Percentiles rank a stretch among this genome's conserved stretches.
Evolutionary conservation across 2,797 vertebrate species (phyloP).

Genomic region (Tragopan temminckii): DNA sequence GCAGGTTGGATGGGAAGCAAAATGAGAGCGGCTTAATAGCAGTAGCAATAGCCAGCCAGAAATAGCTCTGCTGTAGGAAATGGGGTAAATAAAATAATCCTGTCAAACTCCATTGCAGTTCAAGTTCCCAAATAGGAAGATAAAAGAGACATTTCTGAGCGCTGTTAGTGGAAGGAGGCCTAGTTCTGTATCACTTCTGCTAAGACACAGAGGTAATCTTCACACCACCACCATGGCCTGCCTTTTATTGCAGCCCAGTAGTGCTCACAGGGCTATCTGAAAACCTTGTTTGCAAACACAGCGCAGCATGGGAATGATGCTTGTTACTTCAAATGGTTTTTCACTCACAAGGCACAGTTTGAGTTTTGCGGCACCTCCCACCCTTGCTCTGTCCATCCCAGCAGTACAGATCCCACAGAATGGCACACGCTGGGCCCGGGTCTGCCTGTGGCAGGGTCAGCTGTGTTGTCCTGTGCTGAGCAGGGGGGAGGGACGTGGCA

Average conservation of each 20-base stretch:
- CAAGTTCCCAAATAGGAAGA: slow-evolving; percentile 26
- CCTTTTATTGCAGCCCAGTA: not conserved
- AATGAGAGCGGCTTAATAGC: slow-evolving; percentile 37
- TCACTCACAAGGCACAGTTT: not conserved
- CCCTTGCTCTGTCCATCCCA: not conserved
- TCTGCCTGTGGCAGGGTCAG: not conserved
- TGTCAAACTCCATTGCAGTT: slow-evolving; percentile 9
- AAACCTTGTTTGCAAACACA: slow-evolving; percentile 34
- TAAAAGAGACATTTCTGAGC: slow-evolving; percentile 43
- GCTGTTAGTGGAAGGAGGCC: not conserved
- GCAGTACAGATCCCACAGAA: not conserved
- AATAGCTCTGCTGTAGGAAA: slow-evolving; percentile 40
- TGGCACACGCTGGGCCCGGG: too few species aligned
- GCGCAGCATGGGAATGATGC: not conserved
- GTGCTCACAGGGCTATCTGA: not conserved
- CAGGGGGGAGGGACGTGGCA: not conserved
- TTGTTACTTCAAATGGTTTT: not conserved
- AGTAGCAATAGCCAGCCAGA: slow-evolving; percentile 5
- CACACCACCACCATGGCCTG: not conserved
- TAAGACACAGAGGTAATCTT: not conserved
- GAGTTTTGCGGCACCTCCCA: not conserved
- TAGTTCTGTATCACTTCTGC: not conserved
- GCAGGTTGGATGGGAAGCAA: slow-evolving; percentile 41
- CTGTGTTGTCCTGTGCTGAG: too few species aligned
- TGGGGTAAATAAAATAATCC: slow-evolving; percentile 44